phyloP scores from a whole-genome alignment of 2,797 vertebrate genomes.

The Urocyon cinereoargenteus region DNA sequence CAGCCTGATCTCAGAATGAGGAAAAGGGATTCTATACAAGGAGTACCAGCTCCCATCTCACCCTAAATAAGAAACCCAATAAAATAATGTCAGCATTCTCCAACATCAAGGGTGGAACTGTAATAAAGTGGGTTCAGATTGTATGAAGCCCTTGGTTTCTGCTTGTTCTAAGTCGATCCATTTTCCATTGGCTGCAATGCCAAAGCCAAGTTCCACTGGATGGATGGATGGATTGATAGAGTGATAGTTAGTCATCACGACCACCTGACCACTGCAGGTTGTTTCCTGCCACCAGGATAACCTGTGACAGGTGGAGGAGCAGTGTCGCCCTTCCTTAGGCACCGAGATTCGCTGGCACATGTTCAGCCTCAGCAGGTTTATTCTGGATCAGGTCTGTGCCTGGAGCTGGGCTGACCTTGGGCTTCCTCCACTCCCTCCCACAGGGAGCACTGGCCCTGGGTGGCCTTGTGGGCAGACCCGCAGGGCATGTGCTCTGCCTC shows the following conservation, averaged over 20 bases:
- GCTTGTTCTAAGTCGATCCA: background rate
- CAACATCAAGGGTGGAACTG: background rate
- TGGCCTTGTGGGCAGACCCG: background rate
- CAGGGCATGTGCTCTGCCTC: background rate
- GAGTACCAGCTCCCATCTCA: background rate
- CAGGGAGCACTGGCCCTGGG: background rate
- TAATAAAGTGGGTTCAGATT: background rate
- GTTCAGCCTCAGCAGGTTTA: background rate
- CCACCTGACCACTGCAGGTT: no score
- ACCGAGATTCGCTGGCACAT: fast-evolving
- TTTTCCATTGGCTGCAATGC: background rate
- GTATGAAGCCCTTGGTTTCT: background rate
- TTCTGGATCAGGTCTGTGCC: background rate
- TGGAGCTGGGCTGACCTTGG: no score
- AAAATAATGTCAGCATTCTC: fast-evolving
- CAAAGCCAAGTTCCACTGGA: background rate
- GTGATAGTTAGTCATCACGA: background rate
- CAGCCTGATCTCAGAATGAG: background rate
- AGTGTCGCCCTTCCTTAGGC: background rate
- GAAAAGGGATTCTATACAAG: background rate
- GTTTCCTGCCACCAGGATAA: background rate
- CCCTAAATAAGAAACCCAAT: background rate
- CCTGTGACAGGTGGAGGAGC: background rate
- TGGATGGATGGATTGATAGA: background rate
- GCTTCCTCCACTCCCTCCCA: background rate